Percentiles rank a stretch among this genome's conserved stretches.
These are phyloP conservation scores for Pavo muticus DNA, from an alignment of 2,113 vertebrate species.

Conservation along the genomic window DNA sequence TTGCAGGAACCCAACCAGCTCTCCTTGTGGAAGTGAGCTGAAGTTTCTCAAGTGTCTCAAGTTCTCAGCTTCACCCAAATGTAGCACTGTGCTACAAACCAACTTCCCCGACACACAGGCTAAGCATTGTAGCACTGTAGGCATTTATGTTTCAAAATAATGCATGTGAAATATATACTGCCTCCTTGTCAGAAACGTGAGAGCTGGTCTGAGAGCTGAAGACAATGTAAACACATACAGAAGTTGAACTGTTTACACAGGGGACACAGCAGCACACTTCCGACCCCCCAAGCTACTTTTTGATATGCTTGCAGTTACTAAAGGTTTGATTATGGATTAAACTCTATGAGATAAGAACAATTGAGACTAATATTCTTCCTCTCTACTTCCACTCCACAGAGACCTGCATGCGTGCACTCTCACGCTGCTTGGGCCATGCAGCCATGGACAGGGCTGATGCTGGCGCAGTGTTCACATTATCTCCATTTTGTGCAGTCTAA, in stretches of 20 bases:
- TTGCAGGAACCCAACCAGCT: neutral
- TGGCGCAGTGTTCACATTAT: neutral
- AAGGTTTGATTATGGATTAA: neutral
- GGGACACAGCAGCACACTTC: rapidly evolving
- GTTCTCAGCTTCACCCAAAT: neutral
- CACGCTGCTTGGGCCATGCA: rapidly evolving
- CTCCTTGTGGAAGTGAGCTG: neutral
- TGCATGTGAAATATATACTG: neutral
- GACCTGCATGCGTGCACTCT: neutral
- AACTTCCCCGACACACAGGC: neutral
- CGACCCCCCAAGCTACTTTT: neutral
- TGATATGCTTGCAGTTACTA: neutral
- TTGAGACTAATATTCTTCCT: neutral
- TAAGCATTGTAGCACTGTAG: neutral
- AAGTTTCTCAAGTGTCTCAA: neutral
- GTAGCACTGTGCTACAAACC: neutral
- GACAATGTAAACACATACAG: neutral
- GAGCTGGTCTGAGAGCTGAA: neutral
- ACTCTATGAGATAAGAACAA: neutral
- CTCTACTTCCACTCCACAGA: neutral
- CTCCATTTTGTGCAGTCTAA: neutral
- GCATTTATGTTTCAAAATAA: neutral
- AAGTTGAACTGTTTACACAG: neutral
- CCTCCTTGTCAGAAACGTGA: neutral
- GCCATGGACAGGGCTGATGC: neutral